Evolutionary conservation across 2,113 vertebrate genomes (phyloP).

Genomic region (Hyla sarda): DNA sequence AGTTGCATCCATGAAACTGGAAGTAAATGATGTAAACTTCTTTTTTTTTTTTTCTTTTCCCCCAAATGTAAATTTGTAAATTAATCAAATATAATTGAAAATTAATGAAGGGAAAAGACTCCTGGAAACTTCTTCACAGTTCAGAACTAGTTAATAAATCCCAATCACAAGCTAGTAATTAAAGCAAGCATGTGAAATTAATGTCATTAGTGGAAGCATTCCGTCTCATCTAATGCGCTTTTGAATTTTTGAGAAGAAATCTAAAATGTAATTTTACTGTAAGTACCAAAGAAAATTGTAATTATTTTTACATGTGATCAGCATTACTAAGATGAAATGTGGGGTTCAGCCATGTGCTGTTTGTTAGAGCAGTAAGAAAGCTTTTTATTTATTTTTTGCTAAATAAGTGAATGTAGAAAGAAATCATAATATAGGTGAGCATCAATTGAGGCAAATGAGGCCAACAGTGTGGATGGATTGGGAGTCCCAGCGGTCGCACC

Average conservation of each 20-base stretch:
- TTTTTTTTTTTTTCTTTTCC: neutral
- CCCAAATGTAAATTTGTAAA: neutral
- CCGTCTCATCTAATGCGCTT: conserved; percentile 32
- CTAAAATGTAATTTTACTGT: conserved; percentile 35
- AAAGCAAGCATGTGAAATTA: conserved; percentile 36
- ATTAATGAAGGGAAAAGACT: conserved; percentile 41
- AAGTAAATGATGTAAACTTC: neutral
- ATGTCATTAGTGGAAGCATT: conserved; percentile 27
- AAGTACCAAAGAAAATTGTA: conserved; percentile 8
- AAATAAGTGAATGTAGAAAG: neutral
- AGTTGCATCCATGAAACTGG: neutral
- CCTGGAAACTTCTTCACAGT: conserved; percentile 4
- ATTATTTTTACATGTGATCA: conserved; percentile 26
- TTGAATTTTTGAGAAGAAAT: conserved; percentile 20
- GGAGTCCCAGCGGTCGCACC: too few species aligned
- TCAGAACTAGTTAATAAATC: conserved; percentile 48
- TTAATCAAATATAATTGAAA: conserved; percentile 40
- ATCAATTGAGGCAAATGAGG: too few species aligned
- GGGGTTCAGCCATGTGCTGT: neutral
- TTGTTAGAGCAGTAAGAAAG: neutral
- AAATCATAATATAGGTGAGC: neutral
- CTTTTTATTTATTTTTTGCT: neutral
- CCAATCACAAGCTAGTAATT: conserved; percentile 27
- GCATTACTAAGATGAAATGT: neutral
- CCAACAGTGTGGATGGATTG: too few species aligned